Conservation (phyloP, 2,113 vertebrate species). For the Pandion haliaetus region DNA sequence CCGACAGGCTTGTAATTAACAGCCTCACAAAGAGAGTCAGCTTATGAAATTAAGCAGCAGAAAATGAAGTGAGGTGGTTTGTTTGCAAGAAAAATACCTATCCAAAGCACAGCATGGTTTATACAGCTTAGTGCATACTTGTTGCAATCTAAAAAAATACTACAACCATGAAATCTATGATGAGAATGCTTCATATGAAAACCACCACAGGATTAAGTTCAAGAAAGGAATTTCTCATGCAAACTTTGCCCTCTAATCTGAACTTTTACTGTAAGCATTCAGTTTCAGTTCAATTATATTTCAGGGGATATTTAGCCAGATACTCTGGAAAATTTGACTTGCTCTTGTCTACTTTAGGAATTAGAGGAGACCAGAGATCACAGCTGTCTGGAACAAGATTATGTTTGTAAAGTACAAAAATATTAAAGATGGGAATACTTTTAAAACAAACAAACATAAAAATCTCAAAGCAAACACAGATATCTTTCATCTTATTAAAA, state of each 20-base stretch:
- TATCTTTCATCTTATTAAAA: conserved; percentile 71
- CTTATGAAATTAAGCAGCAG: background rate
- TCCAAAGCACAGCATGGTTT: background rate
- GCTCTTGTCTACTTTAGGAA: conserved; percentile 56
- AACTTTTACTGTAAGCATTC: conserved; percentile 60
- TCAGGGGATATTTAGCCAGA: conserved; percentile 50
- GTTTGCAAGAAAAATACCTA: conserved; percentile 14
- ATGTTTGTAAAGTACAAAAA: conserved; percentile 70
- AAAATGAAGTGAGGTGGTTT: background rate
- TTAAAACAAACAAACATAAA: conserved; percentile 70
- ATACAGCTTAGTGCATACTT: conserved; percentile 4
- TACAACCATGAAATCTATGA: conserved; percentile 34
- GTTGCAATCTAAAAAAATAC: conserved; percentile 35
- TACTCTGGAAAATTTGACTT: conserved; percentile 56
- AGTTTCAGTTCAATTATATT: conserved; percentile 47
- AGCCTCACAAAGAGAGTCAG: background rate
- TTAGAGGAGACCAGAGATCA: conserved; percentile 59
- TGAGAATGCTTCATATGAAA: conserved; percentile 47
- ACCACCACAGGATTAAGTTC: conserved; percentile 55
- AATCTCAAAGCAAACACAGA: conserved; percentile 72
- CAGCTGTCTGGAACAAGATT: conserved; percentile 68
- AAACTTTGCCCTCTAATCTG: conserved; percentile 57
- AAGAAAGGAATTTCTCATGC: conserved; percentile 62
- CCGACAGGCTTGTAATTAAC: background rate
- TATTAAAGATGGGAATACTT: conserved; percentile 72